A percentile compares a stretch with the other conserved stretches of the same genome.
phyloP scores from a whole-genome alignment of 1,140 invertebrate genomes.

The Leucophenga varia region DNA sequence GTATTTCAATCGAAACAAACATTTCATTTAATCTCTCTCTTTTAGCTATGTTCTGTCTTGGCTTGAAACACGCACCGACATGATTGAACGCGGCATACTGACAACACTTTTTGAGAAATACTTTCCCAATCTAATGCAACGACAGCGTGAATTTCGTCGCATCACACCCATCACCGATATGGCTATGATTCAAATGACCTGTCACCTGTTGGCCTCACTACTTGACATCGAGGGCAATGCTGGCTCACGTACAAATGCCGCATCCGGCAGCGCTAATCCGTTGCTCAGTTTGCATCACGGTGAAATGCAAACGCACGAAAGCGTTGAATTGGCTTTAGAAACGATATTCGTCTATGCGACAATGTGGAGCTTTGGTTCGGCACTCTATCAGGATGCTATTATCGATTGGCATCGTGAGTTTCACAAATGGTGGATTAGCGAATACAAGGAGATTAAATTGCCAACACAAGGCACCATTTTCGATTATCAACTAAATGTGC shows the following conservation, averaged over 20 bases:
- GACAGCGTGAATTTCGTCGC: conserved; percentile 82
- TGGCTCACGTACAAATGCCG: not conserved
- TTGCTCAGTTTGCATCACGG: conserved; percentile 42
- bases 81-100: conserved; percentile 76
- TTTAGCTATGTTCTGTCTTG: conserved; percentile 82
- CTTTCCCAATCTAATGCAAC: conserved; percentile 82
- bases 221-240: conserved; percentile 60
- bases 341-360: conserved; percentile 89
- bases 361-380: conserved; percentile 93
- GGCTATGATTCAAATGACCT: conserved; percentile 87
- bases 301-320: conserved; percentile 28
- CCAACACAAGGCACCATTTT: conserved; percentile 82
- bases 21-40: not conserved
- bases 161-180: conserved; percentile 91
- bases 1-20: too few species aligned
- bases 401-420: conserved; percentile 91
- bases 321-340: conserved; percentile 60
- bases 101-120: conserved; percentile 93
- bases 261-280: conserved; percentile 10
- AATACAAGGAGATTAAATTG: conserved; percentile 85
- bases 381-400: conserved; percentile 84
- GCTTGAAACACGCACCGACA: conserved; percentile 78
- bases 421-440: conserved; percentile 82
- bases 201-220: conserved; percentile 84
- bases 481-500: conserved; percentile 84